phyloP scores from a whole-genome alignment of 2,888 invertebrate species.

The Luperina nickerlii region DNA sequence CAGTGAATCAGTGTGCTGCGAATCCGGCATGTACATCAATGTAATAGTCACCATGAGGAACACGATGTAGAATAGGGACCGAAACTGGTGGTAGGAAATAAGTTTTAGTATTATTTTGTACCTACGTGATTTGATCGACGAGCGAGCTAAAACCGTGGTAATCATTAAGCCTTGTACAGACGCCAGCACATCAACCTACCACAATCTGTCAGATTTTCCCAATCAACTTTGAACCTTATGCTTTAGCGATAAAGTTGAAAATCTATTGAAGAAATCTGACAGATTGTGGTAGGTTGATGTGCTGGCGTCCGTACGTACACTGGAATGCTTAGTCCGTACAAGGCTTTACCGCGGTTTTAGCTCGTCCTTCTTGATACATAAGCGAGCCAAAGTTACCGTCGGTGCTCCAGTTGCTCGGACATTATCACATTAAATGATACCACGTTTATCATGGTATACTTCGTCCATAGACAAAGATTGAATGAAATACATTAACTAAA shows the following conservation, averaged over 20 bases:
- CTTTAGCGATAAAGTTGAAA: no score
- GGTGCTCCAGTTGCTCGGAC: no score
- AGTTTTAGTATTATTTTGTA: background rate
- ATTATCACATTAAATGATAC: background rate
- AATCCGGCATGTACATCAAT: conserved; percentile 60
- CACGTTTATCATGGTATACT: background rate
- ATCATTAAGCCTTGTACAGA: no score
- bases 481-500: background rate
- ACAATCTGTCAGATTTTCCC: no score
- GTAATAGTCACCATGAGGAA: conserved; percentile 68
- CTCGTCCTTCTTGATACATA: background rate
- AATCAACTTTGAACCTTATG: no score
- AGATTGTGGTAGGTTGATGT: no score
- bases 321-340: no score
- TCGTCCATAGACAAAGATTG: background rate
- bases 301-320: no score
- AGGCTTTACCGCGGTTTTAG: no score
- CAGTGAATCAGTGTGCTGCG: conserved; percentile 12
- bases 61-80: conserved; percentile 65
- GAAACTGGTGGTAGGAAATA: conserved; percentile 67
- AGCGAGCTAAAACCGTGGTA: background rate
- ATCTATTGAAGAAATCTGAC: no score
- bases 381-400: background rate
- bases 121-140: background rate
- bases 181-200: no score